These are phyloP conservation scores for Nothobranchius furzeri DNA, from an alignment of 2,113 vertebrate species.

Conservation along the genomic window DNA sequence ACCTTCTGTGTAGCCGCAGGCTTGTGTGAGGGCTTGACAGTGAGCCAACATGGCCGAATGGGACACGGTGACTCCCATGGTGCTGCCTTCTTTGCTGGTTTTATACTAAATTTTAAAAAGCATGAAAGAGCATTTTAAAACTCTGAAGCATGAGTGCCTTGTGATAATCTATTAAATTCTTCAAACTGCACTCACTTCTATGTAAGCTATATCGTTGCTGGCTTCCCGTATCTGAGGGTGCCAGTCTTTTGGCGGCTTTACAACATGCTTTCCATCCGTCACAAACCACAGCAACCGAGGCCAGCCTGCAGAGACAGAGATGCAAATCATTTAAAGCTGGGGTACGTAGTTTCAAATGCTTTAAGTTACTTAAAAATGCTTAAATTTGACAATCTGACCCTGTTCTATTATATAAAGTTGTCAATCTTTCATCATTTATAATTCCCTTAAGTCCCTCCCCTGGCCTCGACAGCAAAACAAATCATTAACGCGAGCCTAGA, in stretches of 20 bases:
- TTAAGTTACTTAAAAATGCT: too few species aligned
- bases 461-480: too few species aligned
- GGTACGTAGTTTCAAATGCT: too few species aligned
- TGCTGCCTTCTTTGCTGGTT: conserved; percentile 95
- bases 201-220: conserved; percentile 87
- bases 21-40: conserved; percentile 90
- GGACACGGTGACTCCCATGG: conserved; percentile 90
- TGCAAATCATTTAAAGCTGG: conserved; percentile 6
- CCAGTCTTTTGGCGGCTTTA: conserved; percentile 94
- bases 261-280: conserved; percentile 94
- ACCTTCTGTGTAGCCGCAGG: conserved; percentile 95
- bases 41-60: conserved; percentile 91
- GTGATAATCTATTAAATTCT: too few species aligned
- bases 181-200: conserved; percentile 81
- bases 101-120: conserved; percentile 83
- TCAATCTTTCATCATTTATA: too few species aligned
- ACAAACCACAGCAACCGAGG: conserved; percentile 93
- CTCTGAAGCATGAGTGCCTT: not conserved
- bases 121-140: conserved; percentile 32
- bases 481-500: too few species aligned
- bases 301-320: conserved; percentile 83
- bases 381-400: too few species aligned
- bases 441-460: too few species aligned
- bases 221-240: conserved; percentile 82
- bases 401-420: too few species aligned